Percentiles rank a stretch among this genome's conserved stretches.
These are phyloP conservation scores for Megaceryle torquata DNA, from an alignment of 2,113 vertebrate species.

Conservation along the genomic window DNA sequence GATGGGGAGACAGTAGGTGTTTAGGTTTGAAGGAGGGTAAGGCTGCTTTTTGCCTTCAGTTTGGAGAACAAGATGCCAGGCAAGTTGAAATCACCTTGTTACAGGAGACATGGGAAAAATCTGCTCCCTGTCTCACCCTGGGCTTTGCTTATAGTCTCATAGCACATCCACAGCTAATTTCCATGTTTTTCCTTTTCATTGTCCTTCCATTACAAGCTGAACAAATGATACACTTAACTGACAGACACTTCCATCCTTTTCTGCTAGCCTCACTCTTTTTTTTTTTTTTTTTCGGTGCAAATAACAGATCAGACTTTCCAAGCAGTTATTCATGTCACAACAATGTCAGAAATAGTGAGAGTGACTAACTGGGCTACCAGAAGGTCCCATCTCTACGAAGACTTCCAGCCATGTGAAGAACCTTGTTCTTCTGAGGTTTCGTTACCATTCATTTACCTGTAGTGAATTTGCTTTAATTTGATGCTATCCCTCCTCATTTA, in stretches of 20 bases:
- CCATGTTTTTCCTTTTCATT: neutral
- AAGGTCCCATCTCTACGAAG: neutral
- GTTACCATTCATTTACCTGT: neutral
- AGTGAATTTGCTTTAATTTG: neutral
- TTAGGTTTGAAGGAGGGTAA: neutral
- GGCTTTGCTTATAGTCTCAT: neutral
- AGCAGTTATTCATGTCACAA: neutral
- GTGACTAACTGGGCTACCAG: neutral
- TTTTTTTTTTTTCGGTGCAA: neutral
- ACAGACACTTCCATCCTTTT: neutral
- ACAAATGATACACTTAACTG: neutral
- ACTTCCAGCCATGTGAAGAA: neutral
- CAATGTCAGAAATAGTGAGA: neutral
- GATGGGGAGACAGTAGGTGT: neutral
- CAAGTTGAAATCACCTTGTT: neutral
- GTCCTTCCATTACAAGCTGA: neutral
- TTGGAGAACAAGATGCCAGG: neutral
- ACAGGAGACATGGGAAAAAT: neutral
- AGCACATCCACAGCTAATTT: neutral
- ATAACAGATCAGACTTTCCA: neutral
- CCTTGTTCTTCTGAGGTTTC: neutral
- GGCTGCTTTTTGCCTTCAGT: neutral
- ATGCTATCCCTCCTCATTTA: neutral
- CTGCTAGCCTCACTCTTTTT: neutral
- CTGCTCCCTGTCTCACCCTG: neutral